phyloP scores from a whole-genome alignment of 2,113 vertebrate genomes.

The Pluvialis apricaria region DNA sequence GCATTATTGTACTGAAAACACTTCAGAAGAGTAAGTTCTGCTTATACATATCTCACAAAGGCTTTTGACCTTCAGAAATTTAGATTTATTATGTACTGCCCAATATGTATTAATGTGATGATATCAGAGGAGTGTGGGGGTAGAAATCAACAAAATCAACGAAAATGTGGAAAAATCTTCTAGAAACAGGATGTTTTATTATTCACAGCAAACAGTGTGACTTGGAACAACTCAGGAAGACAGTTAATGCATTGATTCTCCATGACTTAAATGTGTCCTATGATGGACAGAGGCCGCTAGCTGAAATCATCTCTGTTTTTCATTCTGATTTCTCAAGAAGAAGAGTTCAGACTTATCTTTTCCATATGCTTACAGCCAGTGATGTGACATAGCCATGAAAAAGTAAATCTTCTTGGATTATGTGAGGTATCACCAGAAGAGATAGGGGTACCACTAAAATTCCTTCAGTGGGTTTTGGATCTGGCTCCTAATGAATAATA shows the following conservation, averaged over 20 bases:
- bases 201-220: background rate
- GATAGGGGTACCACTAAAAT: background rate
- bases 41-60: background rate
- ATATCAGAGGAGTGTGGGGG: background rate
- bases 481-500: background rate
- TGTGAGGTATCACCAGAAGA: background rate
- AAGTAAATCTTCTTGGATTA: background rate
- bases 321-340: background rate
- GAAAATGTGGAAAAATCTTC: background rate
- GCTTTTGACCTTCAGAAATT: background rate
- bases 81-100: background rate
- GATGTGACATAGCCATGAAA: background rate
- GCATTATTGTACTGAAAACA: background rate
- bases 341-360: background rate
- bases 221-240: background rate
- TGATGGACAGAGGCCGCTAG: background rate
- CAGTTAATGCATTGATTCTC: background rate
- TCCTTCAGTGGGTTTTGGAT: background rate
- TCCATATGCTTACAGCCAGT: background rate
- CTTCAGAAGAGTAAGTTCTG: background rate
- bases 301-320: background rate
- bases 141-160: background rate
- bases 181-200: background rate
- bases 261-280: fast-evolving
- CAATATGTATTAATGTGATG: background rate